Percentiles rank a stretch among this genome's conserved stretches.
These are phyloP conservation scores for Meriones unguiculatus DNA, from an alignment of 2,113 vertebrate species.

Conservation along the genomic window DNA sequence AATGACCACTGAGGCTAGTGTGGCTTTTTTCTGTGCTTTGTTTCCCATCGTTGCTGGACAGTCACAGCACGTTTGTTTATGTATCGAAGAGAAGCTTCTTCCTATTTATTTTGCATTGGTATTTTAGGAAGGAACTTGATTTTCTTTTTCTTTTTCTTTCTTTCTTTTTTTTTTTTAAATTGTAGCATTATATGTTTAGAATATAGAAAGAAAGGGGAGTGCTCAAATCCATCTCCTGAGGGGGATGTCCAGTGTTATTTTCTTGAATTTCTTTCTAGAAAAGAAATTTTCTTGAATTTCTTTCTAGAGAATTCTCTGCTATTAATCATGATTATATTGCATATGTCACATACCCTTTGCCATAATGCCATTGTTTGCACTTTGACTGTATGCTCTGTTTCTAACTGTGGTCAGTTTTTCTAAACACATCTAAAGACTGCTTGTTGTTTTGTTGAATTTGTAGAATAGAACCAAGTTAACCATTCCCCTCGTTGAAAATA, in stretches of 20 bases:
- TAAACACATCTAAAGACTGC: neutral
- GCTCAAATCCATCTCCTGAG: neutral
- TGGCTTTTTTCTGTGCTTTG: neutral
- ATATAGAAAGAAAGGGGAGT: neutral
- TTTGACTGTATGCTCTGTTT: neutral
- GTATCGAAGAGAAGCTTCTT: neutral
- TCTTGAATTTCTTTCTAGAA: conserved; percentile 30
- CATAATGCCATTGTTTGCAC: neutral
- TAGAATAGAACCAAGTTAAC: neutral
- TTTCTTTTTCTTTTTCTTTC: neutral
- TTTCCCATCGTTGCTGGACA: neutral
- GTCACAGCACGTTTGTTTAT: neutral
- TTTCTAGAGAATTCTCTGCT: neutral
- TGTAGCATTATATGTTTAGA: neutral
- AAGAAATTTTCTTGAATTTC: conserved; percentile 33
- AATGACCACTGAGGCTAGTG: neutral
- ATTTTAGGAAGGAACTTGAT: conserved; percentile 32
- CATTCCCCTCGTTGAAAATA: neutral
- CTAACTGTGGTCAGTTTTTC: neutral
- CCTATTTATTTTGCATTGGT: neutral
- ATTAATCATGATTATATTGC: neutral
- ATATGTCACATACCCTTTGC: neutral
- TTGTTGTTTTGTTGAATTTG: conserved; percentile 25
- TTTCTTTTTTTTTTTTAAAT: no score
- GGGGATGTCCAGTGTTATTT: neutral